Percentiles rank a stretch among this genome's conserved stretches.
phyloP scores from a whole-genome alignment of 2,113 vertebrate genomes.

The Chauna torquata region DNA sequence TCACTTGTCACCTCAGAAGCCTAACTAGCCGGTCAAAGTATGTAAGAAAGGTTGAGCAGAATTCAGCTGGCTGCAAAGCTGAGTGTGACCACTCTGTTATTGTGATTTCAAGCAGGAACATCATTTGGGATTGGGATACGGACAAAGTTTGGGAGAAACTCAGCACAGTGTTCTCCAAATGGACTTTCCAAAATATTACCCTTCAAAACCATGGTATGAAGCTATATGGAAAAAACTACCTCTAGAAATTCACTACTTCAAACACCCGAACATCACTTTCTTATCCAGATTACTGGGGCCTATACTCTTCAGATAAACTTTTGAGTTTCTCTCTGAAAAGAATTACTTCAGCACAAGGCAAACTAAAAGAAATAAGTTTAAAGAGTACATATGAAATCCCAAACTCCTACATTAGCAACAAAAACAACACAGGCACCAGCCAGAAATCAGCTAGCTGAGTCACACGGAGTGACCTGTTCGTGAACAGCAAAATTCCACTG shows the following conservation, averaged over 20 bases:
- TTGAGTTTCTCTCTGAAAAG: not conserved
- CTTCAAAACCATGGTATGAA: rapidly evolving
- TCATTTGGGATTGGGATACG: not conserved
- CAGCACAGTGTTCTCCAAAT: not conserved
- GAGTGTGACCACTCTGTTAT: not conserved
- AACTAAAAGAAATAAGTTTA: not conserved
- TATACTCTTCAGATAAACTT: not conserved
- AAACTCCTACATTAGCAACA: not conserved
- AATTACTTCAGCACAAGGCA: not conserved
- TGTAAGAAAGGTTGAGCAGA: not conserved
- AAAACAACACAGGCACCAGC: not conserved
- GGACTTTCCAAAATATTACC: not conserved
- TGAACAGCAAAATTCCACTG: not conserved
- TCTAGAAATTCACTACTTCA: not conserved
- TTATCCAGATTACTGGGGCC: not conserved
- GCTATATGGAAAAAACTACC: not conserved
- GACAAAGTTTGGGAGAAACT: not conserved
- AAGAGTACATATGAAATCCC: not conserved
- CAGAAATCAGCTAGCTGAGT: not conserved
- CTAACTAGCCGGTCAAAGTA: not conserved
- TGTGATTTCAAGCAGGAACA: not conserved
- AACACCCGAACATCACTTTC: not conserved
- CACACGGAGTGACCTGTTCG: not conserved
- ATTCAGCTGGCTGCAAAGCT: not conserved
- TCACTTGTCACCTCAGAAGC: not conserved